phyloP scores from a whole-genome alignment of 2,888 invertebrate species.

The Leucoptera coffeella region DNA sequence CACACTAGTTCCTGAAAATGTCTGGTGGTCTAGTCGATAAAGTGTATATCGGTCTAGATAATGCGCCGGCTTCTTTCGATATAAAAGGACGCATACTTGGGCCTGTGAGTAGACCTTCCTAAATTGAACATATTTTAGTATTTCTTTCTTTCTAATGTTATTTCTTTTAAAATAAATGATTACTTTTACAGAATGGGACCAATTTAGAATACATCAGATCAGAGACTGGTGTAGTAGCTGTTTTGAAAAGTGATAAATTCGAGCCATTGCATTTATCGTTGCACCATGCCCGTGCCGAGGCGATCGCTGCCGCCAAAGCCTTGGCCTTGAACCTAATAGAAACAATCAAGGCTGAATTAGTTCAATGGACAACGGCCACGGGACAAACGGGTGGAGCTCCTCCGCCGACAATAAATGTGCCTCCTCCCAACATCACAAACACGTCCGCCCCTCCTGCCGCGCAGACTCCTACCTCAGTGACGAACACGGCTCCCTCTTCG shows the following conservation, averaged over 20 bases:
- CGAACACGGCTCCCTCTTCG: constrained; percentile 23
- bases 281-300: constrained; percentile 66
- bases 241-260: constrained; percentile 60
- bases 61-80: constrained; percentile 70
- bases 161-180: constrained; percentile 2
- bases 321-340: constrained; percentile 73
- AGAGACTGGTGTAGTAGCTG: constrained; percentile 72
- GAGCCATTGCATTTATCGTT: constrained; percentile 73
- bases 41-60: constrained; percentile 70
- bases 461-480: constrained; percentile 24
- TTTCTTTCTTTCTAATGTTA: too few relatives aligned
- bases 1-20: too few relatives aligned
- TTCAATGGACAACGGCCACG: constrained; percentile 40
- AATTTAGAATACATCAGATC: constrained; percentile 72
- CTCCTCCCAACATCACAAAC: constrained; percentile 29
- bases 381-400: constrained; percentile 37
- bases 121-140: too few relatives aligned
- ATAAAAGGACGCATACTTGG: constrained; percentile 70
- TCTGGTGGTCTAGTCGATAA: constrained; percentile 57
- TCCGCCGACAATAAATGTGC: constrained; percentile 32
- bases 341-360: constrained; percentile 61
- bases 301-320: constrained; percentile 63
- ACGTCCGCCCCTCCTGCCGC: constrained; percentile 24
- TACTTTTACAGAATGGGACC: constrained; percentile 50
- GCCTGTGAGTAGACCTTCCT: constrained; percentile 25